Base-by-base conservation (phyloP, 35 echinoderm and acorn worm genomes). In the Lytechinus pictus region DNA sequence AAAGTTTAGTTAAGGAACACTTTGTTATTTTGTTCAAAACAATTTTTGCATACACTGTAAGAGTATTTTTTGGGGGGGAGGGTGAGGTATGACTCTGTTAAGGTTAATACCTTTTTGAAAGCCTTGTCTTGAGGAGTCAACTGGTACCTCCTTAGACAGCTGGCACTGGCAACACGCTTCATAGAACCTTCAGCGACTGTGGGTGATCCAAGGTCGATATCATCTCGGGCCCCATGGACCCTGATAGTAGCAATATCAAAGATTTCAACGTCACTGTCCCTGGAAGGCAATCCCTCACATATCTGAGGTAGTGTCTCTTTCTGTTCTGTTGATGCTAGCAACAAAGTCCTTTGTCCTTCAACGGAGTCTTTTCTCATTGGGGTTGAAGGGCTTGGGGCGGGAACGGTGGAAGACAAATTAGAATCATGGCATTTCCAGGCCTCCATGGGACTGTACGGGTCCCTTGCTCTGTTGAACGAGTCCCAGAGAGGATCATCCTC, bases 401-500 rank as follows among this genome's bases (percentile, higher is more conserved):
- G 6, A 79, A 79, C 27, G 28, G 29, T 28, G 88, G 88, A 90
- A 90, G 88, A 90, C 88, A 90, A 21, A 57, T 28, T 93, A 21
- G 92, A 93, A 28, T 9, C 92, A 57, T n/a, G n/a, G 53, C 9
- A 57, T 57, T 93, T 93, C 92, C 92, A 93, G 9, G 92, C 54
- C 53, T 93, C 92, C 92, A 93, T 54, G 28, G 92, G 92, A 27
- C 92, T 93, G 92, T 93, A 93, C 1, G 92, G 92, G n/a, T 93
- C 92, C 27, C 92, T 55, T 9, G 92, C 13, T 57, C 53, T 9
- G 27, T 93, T 54, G 27, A 93, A 93, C 9, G 92, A 93, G 54
- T 93, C 55, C 92, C 92, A 93, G 4, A 93, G 92, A 28, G 55
- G 92, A 27, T 93, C 54, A 54, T 28, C 54, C 9, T 55, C 54